Conservation (phyloP, 2,888 invertebrate species). For the Pyrochroa serraticornis region DNA sequence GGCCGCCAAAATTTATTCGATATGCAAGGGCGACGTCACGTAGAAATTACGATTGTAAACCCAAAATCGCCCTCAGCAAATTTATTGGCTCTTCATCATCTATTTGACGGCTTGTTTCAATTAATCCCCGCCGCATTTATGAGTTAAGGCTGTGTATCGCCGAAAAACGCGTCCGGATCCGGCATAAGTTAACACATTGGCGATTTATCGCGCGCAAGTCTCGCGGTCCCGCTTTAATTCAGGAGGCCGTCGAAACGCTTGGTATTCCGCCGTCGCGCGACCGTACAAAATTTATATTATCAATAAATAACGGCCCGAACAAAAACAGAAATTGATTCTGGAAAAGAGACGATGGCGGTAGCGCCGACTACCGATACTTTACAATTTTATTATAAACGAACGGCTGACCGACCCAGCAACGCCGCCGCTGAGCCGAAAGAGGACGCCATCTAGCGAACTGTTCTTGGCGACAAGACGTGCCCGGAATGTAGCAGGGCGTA, state of each 20-base stretch:
- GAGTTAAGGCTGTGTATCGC: slow-evolving; percentile 5
- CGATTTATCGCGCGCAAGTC: slow-evolving; percentile 12
- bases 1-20: no score
- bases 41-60: no score
- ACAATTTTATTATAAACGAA: slow-evolving; percentile 51
- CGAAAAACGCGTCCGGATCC: slow-evolving; percentile 8
- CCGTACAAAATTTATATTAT: slow-evolving; percentile 54
- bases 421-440: slow-evolving; percentile 28
- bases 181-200: slow-evolving; percentile 21
- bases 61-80: background rate
- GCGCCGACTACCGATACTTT: slow-evolving; percentile 41
- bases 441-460: background rate
- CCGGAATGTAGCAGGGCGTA: slow-evolving; percentile 37
- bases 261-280: slow-evolving; percentile 46
- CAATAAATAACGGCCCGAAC: slow-evolving; percentile 50
- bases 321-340: slow-evolving; percentile 31
- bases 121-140: slow-evolving; percentile 1
- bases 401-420: slow-evolving; percentile 10
- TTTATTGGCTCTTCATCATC: background rate
- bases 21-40: no score
- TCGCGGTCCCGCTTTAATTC: slow-evolving; percentile 4
- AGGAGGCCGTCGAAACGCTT: slow-evolving; percentile 29
- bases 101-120: background rate
- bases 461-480: slow-evolving; percentile 39
- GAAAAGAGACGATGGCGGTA: slow-evolving; percentile 16